These are phyloP conservation scores for Drosophila maculinotata DNA, from an alignment of 2,888 invertebrate genomes.

Conservation along the genomic window DNA sequence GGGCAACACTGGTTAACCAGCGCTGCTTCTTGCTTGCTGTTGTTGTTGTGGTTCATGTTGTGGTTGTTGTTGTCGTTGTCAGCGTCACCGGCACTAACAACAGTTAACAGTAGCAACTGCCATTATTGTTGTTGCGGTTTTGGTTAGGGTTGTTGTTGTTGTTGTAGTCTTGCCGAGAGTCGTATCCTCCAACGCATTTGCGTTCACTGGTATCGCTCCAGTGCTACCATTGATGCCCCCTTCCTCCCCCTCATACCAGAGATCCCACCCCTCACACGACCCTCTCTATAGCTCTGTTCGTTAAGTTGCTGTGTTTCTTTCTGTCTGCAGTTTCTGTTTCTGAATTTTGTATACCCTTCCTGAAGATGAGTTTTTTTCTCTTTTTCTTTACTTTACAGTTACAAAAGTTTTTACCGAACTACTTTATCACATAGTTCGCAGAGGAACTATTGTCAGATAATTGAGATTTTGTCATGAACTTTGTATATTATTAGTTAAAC, in stretches of 20 bases:
- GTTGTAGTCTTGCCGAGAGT: conserved; percentile 52
- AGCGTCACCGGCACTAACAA: conserved; percentile 53
- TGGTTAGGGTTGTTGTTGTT: conserved; percentile 30
- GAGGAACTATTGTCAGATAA: too few relatives aligned
- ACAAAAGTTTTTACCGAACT: too few relatives aligned
- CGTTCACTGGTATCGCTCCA: conserved; percentile 35
- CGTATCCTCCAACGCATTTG: conserved; percentile 81
- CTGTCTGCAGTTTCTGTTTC: conserved; percentile 9
- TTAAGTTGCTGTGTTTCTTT: conserved; percentile 4
- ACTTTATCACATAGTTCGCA: too few relatives aligned
- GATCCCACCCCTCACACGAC: not conserved
- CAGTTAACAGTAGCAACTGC: conserved; percentile 59
- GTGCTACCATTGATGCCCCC: conserved; percentile 5
- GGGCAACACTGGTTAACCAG: conserved; percentile 30
- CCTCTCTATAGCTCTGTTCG: conserved; percentile 20
- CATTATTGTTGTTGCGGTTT: conserved; percentile 26
- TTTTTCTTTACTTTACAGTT: too few relatives aligned
- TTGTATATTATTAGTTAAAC: too few relatives aligned
- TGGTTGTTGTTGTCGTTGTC: conserved; percentile 28
- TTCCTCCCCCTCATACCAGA: not conserved
- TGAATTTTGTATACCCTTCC: conserved; percentile 2
- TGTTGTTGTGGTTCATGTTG: conserved; percentile 16
- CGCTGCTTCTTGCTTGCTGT: conserved; percentile 16
- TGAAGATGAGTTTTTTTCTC: too few relatives aligned
- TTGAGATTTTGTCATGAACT: too few relatives aligned